A percentile compares a stretch with the other conserved stretches of the same genome.
phyloP scores from a whole-genome alignment of 2,888 invertebrate species.

The Geotrupes spiniger region DNA sequence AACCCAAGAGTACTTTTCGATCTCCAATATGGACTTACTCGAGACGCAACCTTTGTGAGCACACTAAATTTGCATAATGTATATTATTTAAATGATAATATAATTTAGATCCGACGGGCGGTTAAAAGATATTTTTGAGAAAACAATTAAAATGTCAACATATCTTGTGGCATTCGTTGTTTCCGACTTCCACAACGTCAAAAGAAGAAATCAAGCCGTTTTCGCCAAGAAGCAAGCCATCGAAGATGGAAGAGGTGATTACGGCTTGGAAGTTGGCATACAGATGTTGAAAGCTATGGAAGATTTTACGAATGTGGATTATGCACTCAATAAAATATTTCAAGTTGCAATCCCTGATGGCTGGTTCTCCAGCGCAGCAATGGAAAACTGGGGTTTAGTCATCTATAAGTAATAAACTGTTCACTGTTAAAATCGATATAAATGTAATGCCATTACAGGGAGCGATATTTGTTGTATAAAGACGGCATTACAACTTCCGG shows the following conservation, averaged over 20 bases:
- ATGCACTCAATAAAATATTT: slow-evolving; percentile 63
- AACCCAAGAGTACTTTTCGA: slow-evolving; percentile 12
- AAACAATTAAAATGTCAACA: slow-evolving; percentile 61
- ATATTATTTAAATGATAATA: not conserved
- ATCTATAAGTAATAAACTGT: slow-evolving; percentile 53
- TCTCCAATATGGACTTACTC: slow-evolving; percentile 51
- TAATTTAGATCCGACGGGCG: not conserved
- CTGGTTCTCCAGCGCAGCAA: slow-evolving; percentile 74
- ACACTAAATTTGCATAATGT: too few species aligned
- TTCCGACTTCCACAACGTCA: slow-evolving; percentile 43
- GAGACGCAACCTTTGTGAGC: slow-evolving; percentile 40
- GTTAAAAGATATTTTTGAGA: slow-evolving; percentile 8
- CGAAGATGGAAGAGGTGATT: slow-evolving; percentile 40
- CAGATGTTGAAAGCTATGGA: slow-evolving; percentile 53
- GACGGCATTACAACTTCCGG: slow-evolving; percentile 41
- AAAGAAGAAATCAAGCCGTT: slow-evolving; percentile 34
- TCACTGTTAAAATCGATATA: too few species aligned
- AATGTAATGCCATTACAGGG: slow-evolving; percentile 10
- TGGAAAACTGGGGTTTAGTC: slow-evolving; percentile 92
- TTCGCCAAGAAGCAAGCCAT: slow-evolving; percentile 34
- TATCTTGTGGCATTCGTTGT: slow-evolving; percentile 81
- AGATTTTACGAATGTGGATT: slow-evolving; percentile 56
- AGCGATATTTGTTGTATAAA: slow-evolving; percentile 12
- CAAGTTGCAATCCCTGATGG: slow-evolving; percentile 76
- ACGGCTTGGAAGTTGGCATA: slow-evolving; percentile 49